phyloP scores from a whole-genome alignment of 2,888 invertebrate species.

The Drosophila falleni region DNA sequence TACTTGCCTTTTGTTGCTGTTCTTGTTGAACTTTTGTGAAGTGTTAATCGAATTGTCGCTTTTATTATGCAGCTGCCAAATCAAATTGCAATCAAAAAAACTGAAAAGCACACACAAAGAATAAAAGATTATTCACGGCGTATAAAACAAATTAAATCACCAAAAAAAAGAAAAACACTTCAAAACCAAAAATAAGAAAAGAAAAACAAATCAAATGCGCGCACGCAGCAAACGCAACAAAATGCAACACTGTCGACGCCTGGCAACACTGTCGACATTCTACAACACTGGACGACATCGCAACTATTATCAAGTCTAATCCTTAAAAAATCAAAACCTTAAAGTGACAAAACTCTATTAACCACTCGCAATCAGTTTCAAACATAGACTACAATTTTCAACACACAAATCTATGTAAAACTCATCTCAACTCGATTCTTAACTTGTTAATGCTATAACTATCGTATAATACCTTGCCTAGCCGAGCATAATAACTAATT shows the following conservation, averaged over 20 bases:
- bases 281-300: conserved; percentile 62
- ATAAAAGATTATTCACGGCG: conserved; percentile 13
- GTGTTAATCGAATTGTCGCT: conserved; percentile 73
- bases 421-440: conserved; percentile 12
- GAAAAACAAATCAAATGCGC: conserved; percentile 70
- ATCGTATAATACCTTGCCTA: conserved; percentile 51
- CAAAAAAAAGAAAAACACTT: conserved; percentile 8
- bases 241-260: conserved; percentile 72
- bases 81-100: conserved; percentile 64
- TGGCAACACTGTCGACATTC: conserved; percentile 63
- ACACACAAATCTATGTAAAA: conserved; percentile 19
- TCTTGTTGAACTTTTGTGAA: conserved; percentile 54
- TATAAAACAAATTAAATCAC: conserved; percentile 9
- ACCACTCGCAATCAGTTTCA: conserved; percentile 23
- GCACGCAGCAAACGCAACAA: conserved; percentile 76
- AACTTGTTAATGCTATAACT: conserved; percentile 38
- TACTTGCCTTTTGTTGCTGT: conserved; percentile 48
- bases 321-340: conserved; percentile 7
- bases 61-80: conserved; percentile 57
- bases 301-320: conserved; percentile 53
- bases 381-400: conserved; percentile 28
- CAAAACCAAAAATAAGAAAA: conserved; percentile 15
- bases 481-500: conserved; percentile 40
- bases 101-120: conserved; percentile 10
- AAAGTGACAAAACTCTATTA: conserved; percentile 42